Evolutionary conservation across 1,140 invertebrate genomes (phyloP), one percentile per base, ranked within the genome.

Genomic region (Littorina saxatilis): DNA sequence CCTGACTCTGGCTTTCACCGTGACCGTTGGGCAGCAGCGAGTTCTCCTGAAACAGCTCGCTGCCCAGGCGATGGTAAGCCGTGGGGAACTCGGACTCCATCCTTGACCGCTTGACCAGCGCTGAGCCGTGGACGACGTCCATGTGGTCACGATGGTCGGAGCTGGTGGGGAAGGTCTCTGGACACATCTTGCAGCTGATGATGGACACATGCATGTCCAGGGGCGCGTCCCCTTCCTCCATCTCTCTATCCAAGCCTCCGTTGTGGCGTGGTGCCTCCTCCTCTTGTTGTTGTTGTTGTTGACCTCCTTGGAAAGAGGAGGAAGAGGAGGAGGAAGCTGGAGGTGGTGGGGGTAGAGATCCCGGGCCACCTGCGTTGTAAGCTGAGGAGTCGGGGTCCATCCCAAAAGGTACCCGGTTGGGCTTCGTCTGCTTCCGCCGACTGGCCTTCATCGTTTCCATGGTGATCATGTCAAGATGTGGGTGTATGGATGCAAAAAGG

Each of bases 1-100:
- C 76, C 76, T 78, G 50, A 7, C 35, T 1, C 23, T 97, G 97
- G 91, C 99, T 98, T 96, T 99, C 99, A 90, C 98, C 95, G 87
- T 99, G 93, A 98, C 98, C 1, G 98, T 99, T 92, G 98, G 98
- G 96, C 77, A 88, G 35, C 82, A 91, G 84, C 77, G 81, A 82
- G 81, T 88, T 89, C 88, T 90, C 85, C 83, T 88, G 87, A 29
- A 81, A 84, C 27, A 92, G 83, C 78, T 92, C 90, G 83, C 86
- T 88, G 39, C 88, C 91, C 27, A 91, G 85, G 47, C 88, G 85
- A 81, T 92, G 91, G 79, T 92, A 92, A 61, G 88, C 89, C 23
- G 91, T 92, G n/a, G 90, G 91, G 82, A 90, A 91, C 23, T 85
- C 83, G 76, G 58, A 43, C 40, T 55, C 80, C 47, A 81, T 78